Evolutionary conservation across 2,888 invertebrate genomes (phyloP), one percentile per base, ranked within the genome.

Genomic region (Pristionchus mayeri): DNA sequence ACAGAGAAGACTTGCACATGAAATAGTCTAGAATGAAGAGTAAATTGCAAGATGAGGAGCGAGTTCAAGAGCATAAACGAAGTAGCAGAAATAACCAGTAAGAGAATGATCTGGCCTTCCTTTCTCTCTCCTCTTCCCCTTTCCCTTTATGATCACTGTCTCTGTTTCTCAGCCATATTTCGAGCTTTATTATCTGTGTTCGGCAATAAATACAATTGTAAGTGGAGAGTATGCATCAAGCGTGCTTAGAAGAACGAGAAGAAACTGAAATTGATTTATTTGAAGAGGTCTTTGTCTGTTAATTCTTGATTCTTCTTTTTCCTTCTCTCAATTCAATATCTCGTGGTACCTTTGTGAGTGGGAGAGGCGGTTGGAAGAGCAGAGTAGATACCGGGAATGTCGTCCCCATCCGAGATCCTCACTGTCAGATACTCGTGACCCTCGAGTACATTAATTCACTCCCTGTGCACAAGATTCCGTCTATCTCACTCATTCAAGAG

Each of bases 31-130:
- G 44, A 44, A 13, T 44, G 13, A 13, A 9, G 40, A 0, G 34
- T 11, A 24, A 71, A 40, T n/a, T 18, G 24, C 3, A 21, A n/a
- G 6, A 71, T 40, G 67, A 71, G 60, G 13, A 63, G 30, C 16
- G 27, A 63, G 60, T 27, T 3, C 27, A 30, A 63, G 60, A 30
- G 60, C 67, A 71, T 71, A 71, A 71, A 71, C 67, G 67, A 30
- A 63, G 60, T 63, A 63, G 27, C 27, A 57, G 60, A n/a, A 71
- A 40, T 71, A 71, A 71, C 67, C n/a, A 40, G 67, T 71, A 71
- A 40, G 67, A 21, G 67, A 71, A 34, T 40, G 11, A 40, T 71
- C 37, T 71, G 67, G 27, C 79, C 79, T 79, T 57, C 57, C 79
- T 40, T 44, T 57, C 34, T n/a, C 50, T 52, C 79, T 79, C 57